Evolutionary conservation across 2,113 vertebrate genomes (phyloP), one percentile per base, ranked within the genome.

Genomic region (Heloderma charlesbogerti): DNA sequence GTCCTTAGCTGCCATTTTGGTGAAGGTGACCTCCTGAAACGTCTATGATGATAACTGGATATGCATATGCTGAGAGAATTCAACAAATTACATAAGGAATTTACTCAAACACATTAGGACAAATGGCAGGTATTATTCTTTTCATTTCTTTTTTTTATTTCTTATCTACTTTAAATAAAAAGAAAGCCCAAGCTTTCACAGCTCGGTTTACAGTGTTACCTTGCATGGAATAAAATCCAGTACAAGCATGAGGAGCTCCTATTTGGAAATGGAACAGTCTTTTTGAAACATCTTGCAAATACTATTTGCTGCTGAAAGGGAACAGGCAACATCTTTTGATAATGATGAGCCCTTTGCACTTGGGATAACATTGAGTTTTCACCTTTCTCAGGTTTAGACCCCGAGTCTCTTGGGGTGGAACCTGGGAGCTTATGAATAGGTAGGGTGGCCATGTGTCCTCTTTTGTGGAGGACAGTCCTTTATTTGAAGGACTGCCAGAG

Each of bases 91-190:
- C 79, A 66, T 91, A 92, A 93, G 20, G n/a, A 92, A 88, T 92
- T 94, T 93, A 89, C 91, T 90, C 54, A 80, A 85, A 95, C 91
- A 95, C 72, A 71, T 71, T 54, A 54, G 66, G 34, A 86, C 15
- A 27, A 93, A 91, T 79, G 90, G 89, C 37, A 45, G 37, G 63
- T 3, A 12, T n/a, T 31, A 78, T 80, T 80, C 82, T 82, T 43
- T 92, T 92, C 57, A 80, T 92, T 93, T 29, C 72, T 79, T 16
- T 66, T n/a, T 89, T 89, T 89, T 67, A 51, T 74, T 94, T 84
- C 27, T 27, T 86, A 94, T 91, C 94, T 91, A 72, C 78, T 72
- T 91, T 89, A 94, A 93, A 89, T 93, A 94, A 85, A 95, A 82
- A 54, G 31, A 31, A 48, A 1, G 51, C 20, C 20, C 81, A 83